A percentile compares a stretch with the other conserved stretches of the same genome.
These are phyloP conservation scores for Augochlorella aurata DNA, from an alignment of 2,888 invertebrate species.

Conservation along the genomic window DNA sequence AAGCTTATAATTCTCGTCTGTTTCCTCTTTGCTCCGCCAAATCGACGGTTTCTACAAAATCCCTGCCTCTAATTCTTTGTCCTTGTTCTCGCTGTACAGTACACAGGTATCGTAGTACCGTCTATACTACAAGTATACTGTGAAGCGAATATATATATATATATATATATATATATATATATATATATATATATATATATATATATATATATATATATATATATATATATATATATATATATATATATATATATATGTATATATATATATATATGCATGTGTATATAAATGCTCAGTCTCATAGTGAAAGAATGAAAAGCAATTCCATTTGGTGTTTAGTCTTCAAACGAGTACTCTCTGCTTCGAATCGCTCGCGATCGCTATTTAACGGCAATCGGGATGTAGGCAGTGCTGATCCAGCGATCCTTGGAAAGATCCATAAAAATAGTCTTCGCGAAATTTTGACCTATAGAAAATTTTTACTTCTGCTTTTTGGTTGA, in stretches of 20 bases:
- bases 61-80: conserved; percentile 33
- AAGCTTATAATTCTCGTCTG: conserved; percentile 37
- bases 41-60: conserved; percentile 22
- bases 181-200: background rate
- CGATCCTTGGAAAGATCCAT: conserved; percentile 41
- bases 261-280: conserved; percentile 50
- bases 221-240: no score
- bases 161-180: no score
- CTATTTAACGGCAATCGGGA: conserved; percentile 44
- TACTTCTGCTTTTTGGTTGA: conserved; percentile 70
- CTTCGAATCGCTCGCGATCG: conserved; percentile 36
- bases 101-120: background rate
- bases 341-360: conserved; percentile 49
- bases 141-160: background rate
- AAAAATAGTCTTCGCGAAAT: conserved; percentile 20
- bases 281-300: conserved; percentile 75
- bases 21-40: conserved; percentile 37
- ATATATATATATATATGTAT: background rate
- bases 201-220: conserved; percentile 34
- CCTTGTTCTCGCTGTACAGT: conserved; percentile 22
- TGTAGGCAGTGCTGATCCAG: conserved; percentile 59
- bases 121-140: conserved; percentile 6
- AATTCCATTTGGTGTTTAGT: conserved; percentile 72
- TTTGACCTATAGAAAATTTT: conserved; percentile 57
- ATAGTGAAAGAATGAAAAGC: conserved; percentile 72